Evolutionary conservation across 2,888 invertebrate species (phyloP), one percentile per base, ranked within the genome.

Genomic region (Mystacides longicornis): DNA sequence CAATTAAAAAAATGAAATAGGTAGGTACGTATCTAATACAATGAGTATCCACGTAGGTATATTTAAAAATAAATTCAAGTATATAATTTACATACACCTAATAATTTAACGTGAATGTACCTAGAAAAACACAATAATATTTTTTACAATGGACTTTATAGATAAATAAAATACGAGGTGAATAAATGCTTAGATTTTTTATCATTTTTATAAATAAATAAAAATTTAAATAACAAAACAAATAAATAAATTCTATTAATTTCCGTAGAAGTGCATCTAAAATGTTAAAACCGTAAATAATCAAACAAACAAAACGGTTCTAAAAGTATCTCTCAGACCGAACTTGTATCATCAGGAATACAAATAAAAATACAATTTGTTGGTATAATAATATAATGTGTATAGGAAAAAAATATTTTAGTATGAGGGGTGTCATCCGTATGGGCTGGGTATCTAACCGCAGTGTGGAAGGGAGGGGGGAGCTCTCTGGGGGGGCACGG

Each of bases 401-500:
- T 27, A 37, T 37, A 37, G 37, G 16, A 37, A 37, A 37, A 37
- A 37, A 37, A 37, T 37, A 37, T 37, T 14, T n/a, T n/a, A n/a
- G 7, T 37, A 37, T 37, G 37, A 53, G 48, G 48, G 53, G 53
- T 53, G 53, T 53, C 53, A 48, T 53, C 53, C 14, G 11, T 31
- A 47, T 47, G 31, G 53, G 33, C 22, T 47, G 53, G 53, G 53
- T 20, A n/a, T n/a, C n/a, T n/a, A 53, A 53, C 53, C 57, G 46
- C 54, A 47, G 58, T 19, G 45, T 43, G 49, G 49, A 42, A 52
- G 43, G 52, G 51, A 16, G 42, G 45, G 45, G 55, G 52, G 54
- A 23, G 37, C 18, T 50, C 18, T 27, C 31, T 48, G 37, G 16
- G 52, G 37, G 56, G 53, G 49, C 11, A 46, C 33, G 65, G 62